phyloP scores from a whole-genome alignment of 1,140 invertebrate species.

The Cepaea nemoralis region DNA sequence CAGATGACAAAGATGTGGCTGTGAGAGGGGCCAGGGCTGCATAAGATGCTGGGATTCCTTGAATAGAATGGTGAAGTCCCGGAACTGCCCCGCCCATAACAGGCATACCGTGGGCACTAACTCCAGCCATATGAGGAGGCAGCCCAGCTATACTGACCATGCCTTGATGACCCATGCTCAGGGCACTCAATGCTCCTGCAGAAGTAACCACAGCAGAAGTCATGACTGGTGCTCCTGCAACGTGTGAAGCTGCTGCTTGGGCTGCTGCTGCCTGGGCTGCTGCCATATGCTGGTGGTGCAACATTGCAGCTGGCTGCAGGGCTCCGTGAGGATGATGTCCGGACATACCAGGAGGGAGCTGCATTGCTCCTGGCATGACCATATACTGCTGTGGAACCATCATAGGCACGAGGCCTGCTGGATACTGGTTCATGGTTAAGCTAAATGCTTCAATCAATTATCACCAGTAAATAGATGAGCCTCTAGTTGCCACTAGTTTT shows the following conservation, averaged over 20 bases:
- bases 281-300: slow-evolving; percentile 38
- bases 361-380: slow-evolving; percentile 57
- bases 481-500: neutral
- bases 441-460: neutral
- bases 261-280: slow-evolving; percentile 36
- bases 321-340: slow-evolving; percentile 45
- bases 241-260: slow-evolving; percentile 44
- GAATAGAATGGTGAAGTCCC: slow-evolving; percentile 26
- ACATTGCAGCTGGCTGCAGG: slow-evolving; percentile 20
- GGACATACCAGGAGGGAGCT: slow-evolving; percentile 42
- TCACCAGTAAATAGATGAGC: neutral
- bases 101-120: neutral
- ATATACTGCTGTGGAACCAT: slow-evolving; percentile 65
- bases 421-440: slow-evolving; percentile 53
- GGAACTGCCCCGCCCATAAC: slow-evolving; percentile 30
- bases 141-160: slow-evolving; percentile 37
- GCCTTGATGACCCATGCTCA: slow-evolving; percentile 14
- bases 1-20: slow-evolving; percentile 37
- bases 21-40: slow-evolving; percentile 35
- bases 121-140: slow-evolving; percentile 18
- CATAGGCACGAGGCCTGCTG: slow-evolving; percentile 65
- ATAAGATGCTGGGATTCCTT: slow-evolving; percentile 42
- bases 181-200: slow-evolving; percentile 15
- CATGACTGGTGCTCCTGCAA: slow-evolving; percentile 42
- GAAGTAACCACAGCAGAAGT: slow-evolving; percentile 38